Evolutionary conservation across 2,113 vertebrate genomes (phyloP), one percentile per base, ranked within the genome.

Genomic region (Heterocephalus glaber): DNA sequence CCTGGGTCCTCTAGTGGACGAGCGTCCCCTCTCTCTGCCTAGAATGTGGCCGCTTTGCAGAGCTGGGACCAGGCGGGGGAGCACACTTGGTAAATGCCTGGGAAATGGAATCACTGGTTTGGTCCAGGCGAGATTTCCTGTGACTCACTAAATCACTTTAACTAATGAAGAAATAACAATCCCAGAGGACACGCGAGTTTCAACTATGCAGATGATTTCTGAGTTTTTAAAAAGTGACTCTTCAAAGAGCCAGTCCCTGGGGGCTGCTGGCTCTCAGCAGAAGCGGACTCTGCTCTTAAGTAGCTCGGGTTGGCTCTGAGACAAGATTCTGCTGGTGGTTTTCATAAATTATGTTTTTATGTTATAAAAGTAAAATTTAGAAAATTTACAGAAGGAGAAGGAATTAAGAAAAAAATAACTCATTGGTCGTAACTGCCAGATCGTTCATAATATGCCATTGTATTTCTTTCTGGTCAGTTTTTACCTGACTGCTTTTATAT

Each of bases 211-310:
- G 92, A 94, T 96, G 74, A 94, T 96, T 94, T 93, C 94, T 94
- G 94, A 95, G 81, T 94, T 95, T 90, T 95, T 92, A 22, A 94
- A 94, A 96, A 96, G 95, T 87, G 97, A 95, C 95, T 96, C 96
- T 97, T 97, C 95, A 97, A 94, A 96, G 94, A 79, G 13, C 22
- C 33, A 14, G 82, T 94, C 94, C 94, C 96, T 0, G 0, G 95
- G 83, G 96, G 41, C 92, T 3, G 5, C 20, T 2, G 61, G 91
- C 66, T 82, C 86, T 89, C 81, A 12, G 2, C 2, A 58, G 58
- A 90, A 84, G 38, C 95, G 9, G 87, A 77, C 72, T 81, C 92
- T 83, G 54, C 82, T 49, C 94, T 54, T 1, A 76, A 66, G 22
- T 66, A 96, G 94, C 28, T 74, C 95, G 5, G 28, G 88, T 38